phyloP scores from a whole-genome alignment of 2,888 invertebrate species.

The Quadroppia sp. region DNA sequence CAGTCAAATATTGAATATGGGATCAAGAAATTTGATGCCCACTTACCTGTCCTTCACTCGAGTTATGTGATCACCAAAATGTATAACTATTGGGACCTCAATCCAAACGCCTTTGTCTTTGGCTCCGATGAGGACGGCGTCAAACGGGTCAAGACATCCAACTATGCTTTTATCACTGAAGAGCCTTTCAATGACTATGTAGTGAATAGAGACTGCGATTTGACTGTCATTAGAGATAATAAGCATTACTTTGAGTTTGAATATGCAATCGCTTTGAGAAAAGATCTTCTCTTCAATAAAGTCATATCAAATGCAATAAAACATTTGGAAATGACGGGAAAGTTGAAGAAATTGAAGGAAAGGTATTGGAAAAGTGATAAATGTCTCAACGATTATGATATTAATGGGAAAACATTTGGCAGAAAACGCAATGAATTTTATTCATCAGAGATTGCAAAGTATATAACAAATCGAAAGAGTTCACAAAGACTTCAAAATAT shows the following conservation, averaged over 20 bases:
- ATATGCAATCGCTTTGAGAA: slow-evolving; percentile 32
- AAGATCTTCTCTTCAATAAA: slow-evolving; percentile 28
- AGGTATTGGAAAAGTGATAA: slow-evolving; percentile 37
- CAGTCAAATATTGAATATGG: slow-evolving; percentile 92
- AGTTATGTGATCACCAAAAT: slow-evolving; percentile 38
- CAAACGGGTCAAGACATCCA: slow-evolving; percentile 55
- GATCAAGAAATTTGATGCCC: slow-evolving; percentile 25
- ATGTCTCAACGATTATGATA: not conserved
- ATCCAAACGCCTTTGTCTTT: slow-evolving; percentile 27
- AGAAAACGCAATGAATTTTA: not conserved
- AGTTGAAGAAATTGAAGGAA: slow-evolving; percentile 27
- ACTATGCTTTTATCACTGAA: slow-evolving; percentile 58
- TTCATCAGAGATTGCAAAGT: not conserved
- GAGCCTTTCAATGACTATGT: slow-evolving; percentile 57
- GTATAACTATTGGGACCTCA: slow-evolving; percentile 37
- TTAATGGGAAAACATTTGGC: not conserved
- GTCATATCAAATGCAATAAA: slow-evolving; percentile 24
- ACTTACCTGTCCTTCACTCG: slow-evolving; percentile 34
- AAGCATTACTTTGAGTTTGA: slow-evolving; percentile 42
- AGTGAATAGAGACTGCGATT: slow-evolving; percentile 55
- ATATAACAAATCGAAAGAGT: too few species aligned
- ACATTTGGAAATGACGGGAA: slow-evolving; percentile 23
- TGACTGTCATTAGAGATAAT: slow-evolving; percentile 58
- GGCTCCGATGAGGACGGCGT: slow-evolving; percentile 63
- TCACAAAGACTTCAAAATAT: too few species aligned